Conservation (phyloP, 2,888 invertebrate species). For the Drosophila differens region DNA sequence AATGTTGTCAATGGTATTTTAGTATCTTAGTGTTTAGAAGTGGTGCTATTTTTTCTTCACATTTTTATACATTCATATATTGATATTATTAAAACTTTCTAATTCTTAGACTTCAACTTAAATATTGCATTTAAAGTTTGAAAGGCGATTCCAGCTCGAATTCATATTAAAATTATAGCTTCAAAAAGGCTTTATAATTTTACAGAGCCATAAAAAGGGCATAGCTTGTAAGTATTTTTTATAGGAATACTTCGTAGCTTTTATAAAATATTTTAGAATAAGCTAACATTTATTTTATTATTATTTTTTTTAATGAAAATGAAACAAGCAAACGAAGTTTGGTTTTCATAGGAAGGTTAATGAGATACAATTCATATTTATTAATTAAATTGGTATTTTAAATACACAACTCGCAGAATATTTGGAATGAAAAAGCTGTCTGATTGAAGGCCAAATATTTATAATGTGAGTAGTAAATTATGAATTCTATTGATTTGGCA, state of each 20-base stretch:
- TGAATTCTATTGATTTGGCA: slow-evolving; percentile 33
- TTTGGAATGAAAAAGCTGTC: slow-evolving; percentile 17
- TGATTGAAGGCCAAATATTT: slow-evolving; percentile 34
- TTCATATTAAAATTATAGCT: neutral
- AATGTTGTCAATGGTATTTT: neutral
- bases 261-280: neutral
- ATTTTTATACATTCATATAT: neutral
- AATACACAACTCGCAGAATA: slow-evolving; percentile 20
- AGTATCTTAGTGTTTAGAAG: neutral
- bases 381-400: slow-evolving; percentile 15
- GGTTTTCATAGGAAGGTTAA: neutral
- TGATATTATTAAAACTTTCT: too few relatives aligned
- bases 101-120: neutral
- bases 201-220: neutral
- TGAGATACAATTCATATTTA: neutral
- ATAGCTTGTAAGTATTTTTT: neutral
- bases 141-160: neutral
- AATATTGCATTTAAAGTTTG: neutral
- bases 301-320: neutral
- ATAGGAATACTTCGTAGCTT: neutral
- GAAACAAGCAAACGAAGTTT: neutral
- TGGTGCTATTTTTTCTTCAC: neutral
- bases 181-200: neutral
- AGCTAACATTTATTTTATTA: neutral
- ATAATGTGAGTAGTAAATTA: slow-evolving; percentile 35